Base-by-base conservation (phyloP, 1,140 invertebrate species). In the Zaprionus capensis region DNA sequence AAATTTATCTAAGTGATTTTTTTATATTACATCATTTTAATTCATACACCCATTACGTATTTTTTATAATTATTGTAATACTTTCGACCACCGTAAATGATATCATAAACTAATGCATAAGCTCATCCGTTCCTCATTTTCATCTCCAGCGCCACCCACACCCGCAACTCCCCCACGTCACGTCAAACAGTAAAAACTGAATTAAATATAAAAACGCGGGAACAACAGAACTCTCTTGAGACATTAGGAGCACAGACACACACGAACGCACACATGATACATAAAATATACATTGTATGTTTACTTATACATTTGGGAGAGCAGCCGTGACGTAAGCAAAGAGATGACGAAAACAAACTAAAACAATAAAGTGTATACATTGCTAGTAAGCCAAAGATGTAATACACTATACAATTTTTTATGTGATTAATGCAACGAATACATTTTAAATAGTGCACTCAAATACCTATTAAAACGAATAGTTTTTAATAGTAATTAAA, bases 181-280 rank as follows among this genome's bases (percentile, higher is more conserved):
- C 24, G 34, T 17, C 34, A 68, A 68, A 61, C 38, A 57, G 31
- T 71, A 81, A 26, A 73, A 84, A 74, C 31, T n/a, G 17, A 17
- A 61, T 66, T 59, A 73, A 85, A 82, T 82, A 79, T 86, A 73
- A 74, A 77, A 81, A 68, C 51, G 53, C 51, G 58, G 41, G 24
- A 46, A 12, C 66, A 46, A 51, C 57, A 63, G 36, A 62, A 41
- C 55, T 56, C 58, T 46, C 58, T 22, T 59, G 53, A 61, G 69
- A 62, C 62, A 69, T 57, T 51, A 63, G 20, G 22, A 26, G 15
- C 49, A 46, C 49, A 26, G 41, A 7, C 36, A 38, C 12, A 38
- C 36, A 38, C 4, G 4, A 15, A 38, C 4, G 7, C 41, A 53
- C 4, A 15, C 26, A 56, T 28, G 38, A 20, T 17, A 44, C n/a